Percentiles rank a stretch among this genome's conserved stretches.
phyloP scores from a whole-genome alignment of 2,113 vertebrate species.

The Strix uralensis region DNA sequence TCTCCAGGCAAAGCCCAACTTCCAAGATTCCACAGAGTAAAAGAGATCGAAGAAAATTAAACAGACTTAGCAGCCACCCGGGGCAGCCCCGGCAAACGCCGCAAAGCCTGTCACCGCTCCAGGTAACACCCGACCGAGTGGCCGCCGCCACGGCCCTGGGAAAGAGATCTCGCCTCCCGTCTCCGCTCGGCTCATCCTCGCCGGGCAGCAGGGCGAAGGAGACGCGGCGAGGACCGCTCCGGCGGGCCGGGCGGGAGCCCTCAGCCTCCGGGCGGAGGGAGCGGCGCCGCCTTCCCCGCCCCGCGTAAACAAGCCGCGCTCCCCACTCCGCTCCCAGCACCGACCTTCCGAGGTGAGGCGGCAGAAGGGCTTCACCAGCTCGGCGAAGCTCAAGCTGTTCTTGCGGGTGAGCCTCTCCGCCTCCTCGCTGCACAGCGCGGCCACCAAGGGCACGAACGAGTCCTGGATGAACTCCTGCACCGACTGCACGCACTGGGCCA shows the following conservation, averaged over 20 bases:
- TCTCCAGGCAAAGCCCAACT: neutral
- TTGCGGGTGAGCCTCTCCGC: conserved; percentile 89
- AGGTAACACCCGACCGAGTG: neutral
- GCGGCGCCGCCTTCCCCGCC: neutral
- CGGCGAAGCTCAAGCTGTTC: conserved; percentile 91
- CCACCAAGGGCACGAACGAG: conserved; percentile 94
- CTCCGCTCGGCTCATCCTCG: neutral
- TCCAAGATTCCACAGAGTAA: neutral
- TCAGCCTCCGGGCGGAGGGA: neutral
- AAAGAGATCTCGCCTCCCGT: too few species aligned
- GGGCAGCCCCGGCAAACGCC: neutral
- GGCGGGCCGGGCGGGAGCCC: neutral
- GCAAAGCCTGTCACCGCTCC: neutral
- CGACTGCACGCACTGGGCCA: conserved; percentile 95
- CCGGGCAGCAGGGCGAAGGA: neutral
- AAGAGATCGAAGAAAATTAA: neutral
- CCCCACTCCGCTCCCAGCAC: conserved; percentile 23
- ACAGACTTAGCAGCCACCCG: neutral
- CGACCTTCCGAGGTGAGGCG: conserved; percentile 95
- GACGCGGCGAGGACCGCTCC: neutral
- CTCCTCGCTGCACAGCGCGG: conserved; percentile 92
- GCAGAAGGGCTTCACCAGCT: conserved; percentile 93
- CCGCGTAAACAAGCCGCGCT: neutral
- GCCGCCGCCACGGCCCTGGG: neutral
- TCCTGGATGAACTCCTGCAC: conserved; percentile 97